Conservation (phyloP, 1,140 invertebrate genomes). For the Microplitis mediator region DNA sequence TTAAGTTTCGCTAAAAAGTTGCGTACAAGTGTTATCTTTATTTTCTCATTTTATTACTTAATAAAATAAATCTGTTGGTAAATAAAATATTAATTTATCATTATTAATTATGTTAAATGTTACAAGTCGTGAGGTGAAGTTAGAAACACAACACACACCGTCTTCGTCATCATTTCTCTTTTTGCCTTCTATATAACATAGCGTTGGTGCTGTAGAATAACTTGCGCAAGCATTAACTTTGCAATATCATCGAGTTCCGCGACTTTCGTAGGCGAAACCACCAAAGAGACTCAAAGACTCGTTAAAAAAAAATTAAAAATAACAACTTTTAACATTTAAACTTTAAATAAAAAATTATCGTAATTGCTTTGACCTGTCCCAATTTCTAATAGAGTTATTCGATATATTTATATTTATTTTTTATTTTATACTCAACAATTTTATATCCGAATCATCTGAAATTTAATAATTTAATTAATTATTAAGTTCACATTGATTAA, state of each 20-base stretch:
- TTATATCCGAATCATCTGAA: neutral
- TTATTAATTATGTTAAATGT: neutral
- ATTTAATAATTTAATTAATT: neutral
- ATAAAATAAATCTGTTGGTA: too few species aligned
- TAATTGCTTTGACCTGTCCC: conserved; percentile 1
- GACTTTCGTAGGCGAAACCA: conserved; percentile 23
- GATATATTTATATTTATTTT: too few species aligned
- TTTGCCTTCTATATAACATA: neutral
- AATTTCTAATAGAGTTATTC: too few species aligned
- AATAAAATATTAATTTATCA: too few species aligned
- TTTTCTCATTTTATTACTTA: too few species aligned
- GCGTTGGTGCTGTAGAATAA: neutral
- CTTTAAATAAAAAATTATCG: neutral
- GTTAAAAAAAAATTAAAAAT: neutral
- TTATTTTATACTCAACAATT: too few species aligned
- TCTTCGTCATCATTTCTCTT: conserved; percentile 2
- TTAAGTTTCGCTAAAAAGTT: neutral
- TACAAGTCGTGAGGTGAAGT: neutral
- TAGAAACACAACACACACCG: neutral
- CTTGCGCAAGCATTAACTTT: conserved; percentile 26
- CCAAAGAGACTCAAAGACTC: neutral
- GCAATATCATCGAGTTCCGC: conserved; percentile 17
- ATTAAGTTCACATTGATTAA: neutral
- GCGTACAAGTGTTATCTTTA: too few species aligned
- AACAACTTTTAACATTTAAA: conserved; percentile 10